Percentiles rank a stretch among this genome's conserved stretches.
Evolutionary conservation across 2,888 invertebrate species (phyloP).

Genomic region (Acanthosepion lycidas): DNA sequence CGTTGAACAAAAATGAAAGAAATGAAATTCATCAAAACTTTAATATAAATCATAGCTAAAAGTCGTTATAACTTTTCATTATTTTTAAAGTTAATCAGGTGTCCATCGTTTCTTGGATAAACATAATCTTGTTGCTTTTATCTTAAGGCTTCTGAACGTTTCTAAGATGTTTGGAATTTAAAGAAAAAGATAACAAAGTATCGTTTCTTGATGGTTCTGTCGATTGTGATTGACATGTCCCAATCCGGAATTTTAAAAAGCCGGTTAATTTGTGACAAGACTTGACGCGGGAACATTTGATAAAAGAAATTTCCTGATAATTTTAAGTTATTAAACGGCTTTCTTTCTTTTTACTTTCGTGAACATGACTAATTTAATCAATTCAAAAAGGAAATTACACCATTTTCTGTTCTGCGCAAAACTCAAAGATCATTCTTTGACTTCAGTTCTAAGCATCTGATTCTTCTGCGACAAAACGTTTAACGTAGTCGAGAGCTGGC

Average conservation of each 20-base stretch:
- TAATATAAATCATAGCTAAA: background rate
- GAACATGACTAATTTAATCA: slow-evolving; percentile 13
- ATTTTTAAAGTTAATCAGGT: background rate
- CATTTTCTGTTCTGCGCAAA: background rate
- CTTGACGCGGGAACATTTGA: background rate
- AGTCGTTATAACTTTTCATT: background rate
- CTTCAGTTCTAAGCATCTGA: background rate
- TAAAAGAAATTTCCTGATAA: background rate
- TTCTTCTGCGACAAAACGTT: background rate
- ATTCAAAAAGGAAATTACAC: background rate
- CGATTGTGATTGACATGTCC: background rate
- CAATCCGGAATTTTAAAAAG: background rate
- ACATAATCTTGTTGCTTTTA: background rate
- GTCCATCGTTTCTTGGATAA: background rate
- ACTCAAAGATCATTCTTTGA: slow-evolving; percentile 1
- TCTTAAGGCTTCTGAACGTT: background rate
- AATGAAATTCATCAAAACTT: background rate
- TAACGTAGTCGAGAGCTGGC: no score
- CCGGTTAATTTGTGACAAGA: background rate
- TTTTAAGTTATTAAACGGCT: background rate
- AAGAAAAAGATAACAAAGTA: background rate
- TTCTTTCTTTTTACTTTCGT: background rate
- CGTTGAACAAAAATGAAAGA: background rate
- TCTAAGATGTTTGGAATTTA: background rate
- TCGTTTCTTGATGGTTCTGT: background rate